Conservation (phyloP, 2,888 invertebrate genomes). For the Caenorhabditis afra region DNA sequence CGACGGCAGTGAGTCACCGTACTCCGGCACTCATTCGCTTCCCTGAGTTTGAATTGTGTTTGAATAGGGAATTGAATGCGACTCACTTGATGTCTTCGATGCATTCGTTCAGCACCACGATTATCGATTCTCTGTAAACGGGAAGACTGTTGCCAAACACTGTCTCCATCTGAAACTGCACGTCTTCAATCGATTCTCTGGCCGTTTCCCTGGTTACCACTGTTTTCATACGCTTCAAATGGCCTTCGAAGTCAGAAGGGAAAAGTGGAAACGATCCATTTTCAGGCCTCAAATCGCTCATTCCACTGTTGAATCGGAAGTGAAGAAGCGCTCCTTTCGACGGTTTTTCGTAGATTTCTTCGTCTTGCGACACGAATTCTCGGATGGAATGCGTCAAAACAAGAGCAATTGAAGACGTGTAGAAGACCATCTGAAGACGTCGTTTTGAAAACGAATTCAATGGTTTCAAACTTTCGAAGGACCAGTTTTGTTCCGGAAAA, state of each 20-base stretch:
- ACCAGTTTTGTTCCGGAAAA: neutral
- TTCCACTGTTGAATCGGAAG: conserved; percentile 27
- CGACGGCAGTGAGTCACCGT: conserved; percentile 19
- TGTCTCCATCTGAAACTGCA: neutral
- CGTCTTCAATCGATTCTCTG: neutral
- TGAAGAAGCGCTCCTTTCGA: conserved; percentile 27
- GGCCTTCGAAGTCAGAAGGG: neutral
- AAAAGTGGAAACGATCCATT: conserved; percentile 7
- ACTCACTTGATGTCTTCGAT: conserved; percentile 19
- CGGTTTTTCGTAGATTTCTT: neutral
- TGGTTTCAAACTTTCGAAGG: conserved; percentile 12
- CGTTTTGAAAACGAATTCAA: neutral
- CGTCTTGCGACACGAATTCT: conserved; percentile 5
- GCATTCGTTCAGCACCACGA: conserved; percentile 20
- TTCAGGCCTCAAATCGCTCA: neutral
- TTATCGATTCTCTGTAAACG: neutral
- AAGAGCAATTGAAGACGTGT: conserved; percentile 13
- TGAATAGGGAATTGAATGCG: neutral
- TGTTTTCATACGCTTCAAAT: conserved; percentile 3
- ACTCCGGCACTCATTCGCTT: conserved; percentile 27
- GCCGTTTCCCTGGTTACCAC: neutral
- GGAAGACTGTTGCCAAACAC: neutral
- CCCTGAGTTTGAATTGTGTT: conserved; percentile 13
- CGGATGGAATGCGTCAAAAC: conserved; percentile 32
- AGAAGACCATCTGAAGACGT: conserved; percentile 31